A percentile compares a stretch with the other conserved stretches of the same genome.
phyloP scores from a whole-genome alignment of 1,140 invertebrate species.

The Trachymyrmex cornetzi region DNA sequence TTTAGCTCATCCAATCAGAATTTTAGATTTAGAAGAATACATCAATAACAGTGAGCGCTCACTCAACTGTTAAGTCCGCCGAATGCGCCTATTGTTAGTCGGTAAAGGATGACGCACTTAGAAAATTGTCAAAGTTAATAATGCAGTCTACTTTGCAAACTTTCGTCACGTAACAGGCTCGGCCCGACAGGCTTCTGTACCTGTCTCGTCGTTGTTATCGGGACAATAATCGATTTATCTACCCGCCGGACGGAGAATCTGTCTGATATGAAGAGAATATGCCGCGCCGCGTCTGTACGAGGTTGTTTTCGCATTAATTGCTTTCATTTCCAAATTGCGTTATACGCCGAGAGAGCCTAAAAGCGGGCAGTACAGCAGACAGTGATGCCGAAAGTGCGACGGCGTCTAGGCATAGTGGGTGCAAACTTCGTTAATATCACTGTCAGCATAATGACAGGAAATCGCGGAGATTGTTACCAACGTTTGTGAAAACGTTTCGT shows the following conservation, averaged over 20 bases:
- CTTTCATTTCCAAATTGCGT: slow-evolving; percentile 69
- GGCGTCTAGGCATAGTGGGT: slow-evolving; percentile 19
- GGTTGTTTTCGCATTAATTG: slow-evolving; percentile 73
- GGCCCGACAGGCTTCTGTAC: background rate
- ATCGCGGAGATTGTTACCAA: background rate
- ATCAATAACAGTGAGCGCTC: too few relatives aligned
- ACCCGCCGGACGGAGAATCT: slow-evolving; percentile 26
- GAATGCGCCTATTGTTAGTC: too few relatives aligned
- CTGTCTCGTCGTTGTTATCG: slow-evolving; percentile 44
- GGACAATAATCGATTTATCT: slow-evolving; percentile 67
- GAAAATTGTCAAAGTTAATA: slow-evolving; percentile 54
- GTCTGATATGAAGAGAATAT: slow-evolving; percentile 38
- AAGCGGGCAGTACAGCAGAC: slow-evolving; percentile 63
- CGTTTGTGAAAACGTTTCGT: background rate
- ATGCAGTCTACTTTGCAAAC: slow-evolving; percentile 33
- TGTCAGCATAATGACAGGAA: slow-evolving; percentile 4
- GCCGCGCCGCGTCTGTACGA: slow-evolving; percentile 16
- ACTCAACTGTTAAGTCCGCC: too few relatives aligned
- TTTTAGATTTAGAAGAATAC: too few relatives aligned
- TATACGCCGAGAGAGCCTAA: slow-evolving; percentile 64
- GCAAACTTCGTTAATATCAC: slow-evolving; percentile 58
- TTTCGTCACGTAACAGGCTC: slow-evolving; percentile 15
- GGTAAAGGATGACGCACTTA: background rate
- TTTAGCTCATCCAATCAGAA: too few relatives aligned
- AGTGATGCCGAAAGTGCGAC: slow-evolving; percentile 44